Evolutionary conservation across 2,113 vertebrate species (phyloP).

Genomic region (Gopherus flavomarginatus): DNA sequence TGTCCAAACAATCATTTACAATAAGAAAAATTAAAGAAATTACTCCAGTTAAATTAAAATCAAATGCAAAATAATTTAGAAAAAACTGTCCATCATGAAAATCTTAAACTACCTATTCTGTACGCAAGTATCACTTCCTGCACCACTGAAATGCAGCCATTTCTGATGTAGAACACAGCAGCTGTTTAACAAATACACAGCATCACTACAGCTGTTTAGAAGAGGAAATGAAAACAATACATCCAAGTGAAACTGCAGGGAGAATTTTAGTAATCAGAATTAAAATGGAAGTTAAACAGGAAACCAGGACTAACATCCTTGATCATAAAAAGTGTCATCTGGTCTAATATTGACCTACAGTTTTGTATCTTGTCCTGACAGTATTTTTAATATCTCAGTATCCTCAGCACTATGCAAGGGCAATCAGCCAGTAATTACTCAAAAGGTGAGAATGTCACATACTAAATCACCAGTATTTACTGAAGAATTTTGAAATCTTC

Average conservation of each 20-base stretch:
- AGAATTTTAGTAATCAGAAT: background rate
- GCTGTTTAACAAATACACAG: background rate
- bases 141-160: background rate
- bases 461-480: background rate
- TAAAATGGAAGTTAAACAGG: background rate
- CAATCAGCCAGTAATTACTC: background rate
- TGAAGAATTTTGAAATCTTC: background rate
- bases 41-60: background rate
- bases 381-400: background rate
- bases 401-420: background rate
- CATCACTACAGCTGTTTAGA: rapidly evolving
- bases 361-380: background rate
- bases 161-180: background rate
- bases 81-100: background rate
- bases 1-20: background rate
- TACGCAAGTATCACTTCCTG: background rate
- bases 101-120: background rate
- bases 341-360: background rate
- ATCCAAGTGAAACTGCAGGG: background rate
- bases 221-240: background rate
- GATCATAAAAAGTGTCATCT: background rate
- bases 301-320: background rate
- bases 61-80: background rate
- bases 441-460: background rate
- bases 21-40: background rate